These are phyloP conservation scores for Bombus haemorrhoidalis DNA, from an alignment of 1,140 invertebrate genomes.

Conservation along the genomic window DNA sequence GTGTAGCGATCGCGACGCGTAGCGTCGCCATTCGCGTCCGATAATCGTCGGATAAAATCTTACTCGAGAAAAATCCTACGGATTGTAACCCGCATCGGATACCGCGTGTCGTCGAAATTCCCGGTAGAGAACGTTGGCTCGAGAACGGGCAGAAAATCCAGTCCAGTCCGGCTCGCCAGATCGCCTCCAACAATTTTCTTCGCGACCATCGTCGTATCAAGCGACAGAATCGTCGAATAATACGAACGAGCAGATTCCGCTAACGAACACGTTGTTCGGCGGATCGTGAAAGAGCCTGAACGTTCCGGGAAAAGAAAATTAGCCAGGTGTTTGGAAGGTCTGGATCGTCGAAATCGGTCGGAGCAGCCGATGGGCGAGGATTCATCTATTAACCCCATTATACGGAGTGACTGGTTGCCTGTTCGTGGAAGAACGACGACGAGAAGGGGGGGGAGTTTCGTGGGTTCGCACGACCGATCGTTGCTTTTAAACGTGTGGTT, in stretches of 20 bases:
- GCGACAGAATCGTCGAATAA: too few relatives aligned
- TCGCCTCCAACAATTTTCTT: background rate
- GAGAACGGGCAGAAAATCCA: too few relatives aligned
- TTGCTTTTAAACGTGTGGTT: conserved; percentile 72
- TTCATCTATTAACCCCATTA: conserved; percentile 74
- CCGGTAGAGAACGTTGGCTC: too few relatives aligned
- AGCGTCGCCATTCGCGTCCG: too few relatives aligned
- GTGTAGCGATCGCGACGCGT: background rate
- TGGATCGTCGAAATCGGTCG: conserved; percentile 63
- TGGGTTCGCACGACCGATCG: conserved; percentile 74
- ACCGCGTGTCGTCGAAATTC: too few relatives aligned
- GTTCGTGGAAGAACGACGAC: conserved; percentile 34
- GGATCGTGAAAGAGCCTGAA: conserved; percentile 50
- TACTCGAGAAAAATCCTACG: background rate
- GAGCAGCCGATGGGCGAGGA: conserved; percentile 34
- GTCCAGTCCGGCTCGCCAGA: too few relatives aligned
- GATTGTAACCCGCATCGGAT: too few relatives aligned
- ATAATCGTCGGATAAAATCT: background rate
- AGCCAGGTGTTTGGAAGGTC: conserved; percentile 65
- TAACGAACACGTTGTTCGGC: background rate
- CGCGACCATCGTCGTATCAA: too few relatives aligned
- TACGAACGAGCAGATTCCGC: background rate
- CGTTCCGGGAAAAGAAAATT: conserved; percentile 55
- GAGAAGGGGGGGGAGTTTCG: conserved; percentile 42
- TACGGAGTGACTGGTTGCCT: conserved; percentile 61